These are phyloP conservation scores for Camptogramma bilineatum DNA, from an alignment of 2,888 invertebrate species.

Conservation along the genomic window DNA sequence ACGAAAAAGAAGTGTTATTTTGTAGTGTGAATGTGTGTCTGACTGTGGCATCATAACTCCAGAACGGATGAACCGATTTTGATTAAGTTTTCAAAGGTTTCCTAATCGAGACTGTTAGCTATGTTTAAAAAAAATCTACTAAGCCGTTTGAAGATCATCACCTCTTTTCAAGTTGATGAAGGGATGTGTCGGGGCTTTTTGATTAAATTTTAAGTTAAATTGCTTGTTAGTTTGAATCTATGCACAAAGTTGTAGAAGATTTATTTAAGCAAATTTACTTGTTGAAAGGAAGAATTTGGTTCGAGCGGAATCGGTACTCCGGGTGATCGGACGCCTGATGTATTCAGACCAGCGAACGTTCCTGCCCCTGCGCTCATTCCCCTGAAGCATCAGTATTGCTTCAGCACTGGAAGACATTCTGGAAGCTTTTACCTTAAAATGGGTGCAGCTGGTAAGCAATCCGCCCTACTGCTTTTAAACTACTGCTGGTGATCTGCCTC, in stretches of 20 bases:
- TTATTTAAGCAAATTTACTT: constrained; percentile 7
- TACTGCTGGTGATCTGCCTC: not conserved
- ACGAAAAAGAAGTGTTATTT: no score
- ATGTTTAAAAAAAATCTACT: no score
- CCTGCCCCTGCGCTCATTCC: constrained; percentile 75
- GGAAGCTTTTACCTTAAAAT: constrained; percentile 91
- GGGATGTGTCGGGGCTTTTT: no score
- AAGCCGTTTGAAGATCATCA: no score
- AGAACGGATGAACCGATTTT: no score
- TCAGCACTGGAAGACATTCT: constrained; percentile 88
- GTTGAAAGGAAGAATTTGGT: constrained; percentile 52
- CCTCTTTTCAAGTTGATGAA: no score
- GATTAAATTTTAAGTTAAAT: no score
- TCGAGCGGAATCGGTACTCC: constrained; percentile 44
- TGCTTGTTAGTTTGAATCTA: no score
- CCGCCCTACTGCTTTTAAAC: not conserved
- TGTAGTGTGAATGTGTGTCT: no score
- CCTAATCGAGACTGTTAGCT: no score
- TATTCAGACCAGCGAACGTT: constrained; percentile 50
- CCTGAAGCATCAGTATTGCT: constrained; percentile 86
- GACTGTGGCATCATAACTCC: no score
- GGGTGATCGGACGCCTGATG: constrained; percentile 63
- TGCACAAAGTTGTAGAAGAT: not conserved
- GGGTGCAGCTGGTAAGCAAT: constrained; percentile 87
- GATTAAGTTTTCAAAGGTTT: no score